Base-by-base conservation (phyloP, 2,113 vertebrate genomes). In the Mormyrus iriodes region DNA sequence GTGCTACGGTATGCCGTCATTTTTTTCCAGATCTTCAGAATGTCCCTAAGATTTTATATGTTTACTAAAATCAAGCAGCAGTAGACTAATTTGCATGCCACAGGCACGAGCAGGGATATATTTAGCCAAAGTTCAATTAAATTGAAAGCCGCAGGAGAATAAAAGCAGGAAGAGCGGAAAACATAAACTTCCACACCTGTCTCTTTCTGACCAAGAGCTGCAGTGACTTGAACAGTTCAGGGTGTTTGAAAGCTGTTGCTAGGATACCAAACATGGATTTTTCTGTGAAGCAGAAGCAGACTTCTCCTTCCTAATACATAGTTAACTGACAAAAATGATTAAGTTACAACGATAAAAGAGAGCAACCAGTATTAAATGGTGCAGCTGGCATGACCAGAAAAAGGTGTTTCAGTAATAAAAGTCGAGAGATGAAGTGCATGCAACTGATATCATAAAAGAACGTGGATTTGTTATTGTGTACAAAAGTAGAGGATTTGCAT, bases 211-310 rank as follows among this genome's bases (percentile, higher is more conserved):
- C 52, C 86, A 46, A 39, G 86, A 87, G 53, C 86, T 10, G 19
- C 53, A 1, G 53, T 42, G 17, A 44, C 86, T 35, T 51, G 48
- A 35, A 84, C 44, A 19, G 48, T 86, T 27, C 55, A 44, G 35
- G 53, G 86, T 61, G 52, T 87, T 58, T 61, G 52, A 87, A 24
- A 87, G 86, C 86, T 61, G 86, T 87, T 87, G 86, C 86, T 87
- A 87, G 53, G 86, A 58, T 87, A 87, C 86, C 51, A 21, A 27
- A 24, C 86, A 42, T 87, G 55, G 86, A 44, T 61, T 87, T 87
- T 61, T 58, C 53, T 61, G 52, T 12, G 39, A 12, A 27, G 49
- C n/a, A 35, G 86, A 24, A n/a, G 52, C 35, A 87, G 86, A 55
- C 42, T 24, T 24, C 15, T 48, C 53, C 21, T 87, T 58, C 35